Base-by-base conservation (phyloP, 2,113 vertebrate species). In the Channa maculata region DNA sequence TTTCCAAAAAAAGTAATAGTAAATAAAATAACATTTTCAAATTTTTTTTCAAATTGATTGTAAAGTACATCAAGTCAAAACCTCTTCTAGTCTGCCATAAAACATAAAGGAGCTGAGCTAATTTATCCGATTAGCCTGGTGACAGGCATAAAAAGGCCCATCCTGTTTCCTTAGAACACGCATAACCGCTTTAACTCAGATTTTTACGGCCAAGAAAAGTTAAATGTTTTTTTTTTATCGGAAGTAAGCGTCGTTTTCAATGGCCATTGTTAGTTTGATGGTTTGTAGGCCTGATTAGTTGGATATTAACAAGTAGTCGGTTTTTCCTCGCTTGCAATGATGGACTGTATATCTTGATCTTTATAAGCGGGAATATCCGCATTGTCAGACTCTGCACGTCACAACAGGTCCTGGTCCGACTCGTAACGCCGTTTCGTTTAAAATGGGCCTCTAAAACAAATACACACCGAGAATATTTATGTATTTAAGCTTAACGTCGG, bases 121-220 rank as follows among this genome's bases (percentile, higher is more conserved):
- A 54, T 6, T 66, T 48, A 69, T 74, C 71, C 13, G 65, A 45
- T 82, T 71, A 75, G 39, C 33, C 51, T 14, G 57, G 10, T 9
- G 15, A n/a, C 48, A 39, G 63, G 3, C 52, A 24, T 24, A 73
- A 55, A 63, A 77, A 75, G 72, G 45, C 44, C 53, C 1, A 36
- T 67, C 38, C 79, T 69, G 50, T 87, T 67, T 78, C 44, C 49
- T 71, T 49, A 63, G 65, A 71, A 61, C 11, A 12, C 6, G 11
- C 49, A 9, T 24, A 38, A 62, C 41, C 14, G 8, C 51, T 55
- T 71, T 39, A 39, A 46, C 69, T 59, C 39, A 2, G 4, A 8
- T 43, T 65, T 79, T 71, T 61, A 71, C 41, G 49, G 78, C n/a
- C 70, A 58, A 63, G 76, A 66, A 24, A 24, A 24, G 24, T 24